phyloP scores from a whole-genome alignment of 2,888 invertebrate species.

The Acheta domesticus region DNA sequence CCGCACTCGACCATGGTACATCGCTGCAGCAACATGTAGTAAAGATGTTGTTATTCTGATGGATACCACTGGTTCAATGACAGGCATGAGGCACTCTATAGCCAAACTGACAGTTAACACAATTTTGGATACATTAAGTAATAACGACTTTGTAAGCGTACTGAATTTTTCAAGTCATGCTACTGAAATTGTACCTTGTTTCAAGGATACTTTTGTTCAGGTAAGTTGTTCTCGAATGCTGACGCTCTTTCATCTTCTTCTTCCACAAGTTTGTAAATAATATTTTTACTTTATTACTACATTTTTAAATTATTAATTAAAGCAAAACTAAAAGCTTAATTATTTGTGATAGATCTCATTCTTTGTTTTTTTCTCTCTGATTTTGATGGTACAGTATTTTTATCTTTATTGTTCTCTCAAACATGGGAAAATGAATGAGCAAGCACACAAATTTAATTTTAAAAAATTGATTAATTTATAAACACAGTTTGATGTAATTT shows the following conservation, averaged over 20 bases:
- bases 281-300: background rate
- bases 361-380: background rate
- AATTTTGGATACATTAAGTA: slow-evolving; percentile 90
- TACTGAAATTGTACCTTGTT: slow-evolving; percentile 77
- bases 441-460: no score
- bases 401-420: no score
- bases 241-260: background rate
- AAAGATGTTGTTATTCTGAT: slow-evolving; percentile 95
- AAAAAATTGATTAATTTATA: no score
- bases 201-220: slow-evolving; percentile 73
- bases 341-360: background rate
- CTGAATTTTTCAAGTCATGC: slow-evolving; percentile 69
- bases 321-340: background rate
- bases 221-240: slow-evolving; percentile 46
- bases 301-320: background rate
- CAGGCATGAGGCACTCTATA: slow-evolving; percentile 68
- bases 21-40: slow-evolving; percentile 95
- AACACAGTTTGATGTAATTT: no score
- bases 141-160: slow-evolving; percentile 96
- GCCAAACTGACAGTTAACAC: slow-evolving; percentile 83
- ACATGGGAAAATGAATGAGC: no score
- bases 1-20: slow-evolving; percentile 90
- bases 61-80: slow-evolving; percentile 96
- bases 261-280: background rate
- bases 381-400: no score